These are phyloP conservation scores for Macquaria australasica DNA, from an alignment of 2,113 vertebrate genomes.

Conservation along the genomic window DNA sequence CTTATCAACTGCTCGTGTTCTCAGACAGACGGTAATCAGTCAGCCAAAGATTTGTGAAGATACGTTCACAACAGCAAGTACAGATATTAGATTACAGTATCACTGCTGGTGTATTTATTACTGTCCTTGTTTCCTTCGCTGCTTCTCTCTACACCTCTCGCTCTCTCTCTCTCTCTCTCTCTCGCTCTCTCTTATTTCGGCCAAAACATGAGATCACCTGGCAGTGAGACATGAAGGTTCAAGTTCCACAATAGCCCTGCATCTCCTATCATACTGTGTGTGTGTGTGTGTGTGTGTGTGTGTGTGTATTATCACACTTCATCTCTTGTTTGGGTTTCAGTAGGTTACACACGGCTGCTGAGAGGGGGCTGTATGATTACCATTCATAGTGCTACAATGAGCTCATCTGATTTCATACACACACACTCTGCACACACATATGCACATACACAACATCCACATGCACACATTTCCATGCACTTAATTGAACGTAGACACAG, in stretches of 20 bases:
- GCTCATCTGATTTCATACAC: constrained; percentile 77
- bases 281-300: constrained; percentile 40
- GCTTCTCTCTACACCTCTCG: not conserved
- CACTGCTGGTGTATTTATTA: constrained; percentile 40
- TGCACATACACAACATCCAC: constrained; percentile 26
- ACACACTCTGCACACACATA: constrained; percentile 25
- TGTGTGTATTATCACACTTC: constrained; percentile 77
- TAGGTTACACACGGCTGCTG: constrained; percentile 82
- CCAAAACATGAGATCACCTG: constrained; percentile 82
- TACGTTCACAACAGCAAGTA: not conserved
- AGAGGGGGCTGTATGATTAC: constrained; percentile 83
- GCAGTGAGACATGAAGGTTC: constrained; percentile 80
- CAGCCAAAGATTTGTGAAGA: not conserved
- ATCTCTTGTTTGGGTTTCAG: constrained; percentile 88
- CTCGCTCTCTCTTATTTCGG: constrained; percentile 43
- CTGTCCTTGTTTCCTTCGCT: constrained; percentile 23
- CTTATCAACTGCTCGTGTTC: not conserved
- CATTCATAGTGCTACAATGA: constrained; percentile 84
- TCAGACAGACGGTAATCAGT: not conserved
- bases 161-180: not conserved
- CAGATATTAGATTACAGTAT: constrained; percentile 38
- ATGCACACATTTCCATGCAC: constrained; percentile 35
- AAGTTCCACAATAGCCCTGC: constrained; percentile 83
- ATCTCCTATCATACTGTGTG: constrained; percentile 53
- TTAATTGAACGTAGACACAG: constrained; percentile 8